phyloP scores from a whole-genome alignment of 2,797 vertebrate species.

The Chaenodraco wilsoni region DNA sequence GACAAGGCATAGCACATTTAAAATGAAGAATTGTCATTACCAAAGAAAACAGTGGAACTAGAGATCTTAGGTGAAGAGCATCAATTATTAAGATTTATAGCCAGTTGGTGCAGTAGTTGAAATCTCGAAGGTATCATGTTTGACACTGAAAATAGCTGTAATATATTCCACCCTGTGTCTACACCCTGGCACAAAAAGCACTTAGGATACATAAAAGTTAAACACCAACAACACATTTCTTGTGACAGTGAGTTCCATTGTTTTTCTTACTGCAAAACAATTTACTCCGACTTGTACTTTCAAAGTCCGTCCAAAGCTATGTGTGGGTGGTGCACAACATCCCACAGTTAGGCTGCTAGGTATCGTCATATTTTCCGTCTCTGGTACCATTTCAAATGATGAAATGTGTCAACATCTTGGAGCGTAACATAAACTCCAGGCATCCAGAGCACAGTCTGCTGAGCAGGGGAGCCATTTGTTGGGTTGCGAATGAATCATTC shows the following conservation, averaged over 20 bases:
- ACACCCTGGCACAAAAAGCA: conserved; percentile 6
- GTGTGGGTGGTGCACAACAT: conserved; percentile 35
- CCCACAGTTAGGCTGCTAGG: conserved; percentile 43
- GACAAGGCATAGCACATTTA: conserved; percentile 21
- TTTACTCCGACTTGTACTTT: conserved; percentile 28
- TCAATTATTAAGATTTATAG: conserved; percentile 66
- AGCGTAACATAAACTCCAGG: conserved; percentile 60
- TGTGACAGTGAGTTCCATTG: conserved; percentile 3
- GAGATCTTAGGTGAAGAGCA: conserved; percentile 36
- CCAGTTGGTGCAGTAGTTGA: background rate
- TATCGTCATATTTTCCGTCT: conserved; percentile 60
- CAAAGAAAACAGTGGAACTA: conserved; percentile 45
- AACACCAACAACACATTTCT: conserved; percentile 2
- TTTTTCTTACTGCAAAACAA: conserved; percentile 25
- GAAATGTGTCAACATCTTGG: conserved; percentile 61
- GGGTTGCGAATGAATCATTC: conserved; percentile 54
- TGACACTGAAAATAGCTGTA: conserved; percentile 13
- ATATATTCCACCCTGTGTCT: background rate
- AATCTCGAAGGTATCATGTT: conserved; percentile 9
- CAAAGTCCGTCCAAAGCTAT: conserved; percentile 17
- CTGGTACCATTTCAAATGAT: conserved; percentile 47
- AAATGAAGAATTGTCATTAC: conserved; percentile 46
- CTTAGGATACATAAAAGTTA: background rate
- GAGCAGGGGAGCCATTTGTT: conserved; percentile 38
- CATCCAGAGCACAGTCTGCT: conserved; percentile 41